Conservation (phyloP, 2,888 invertebrate species). For the Agriopis marginaria region DNA sequence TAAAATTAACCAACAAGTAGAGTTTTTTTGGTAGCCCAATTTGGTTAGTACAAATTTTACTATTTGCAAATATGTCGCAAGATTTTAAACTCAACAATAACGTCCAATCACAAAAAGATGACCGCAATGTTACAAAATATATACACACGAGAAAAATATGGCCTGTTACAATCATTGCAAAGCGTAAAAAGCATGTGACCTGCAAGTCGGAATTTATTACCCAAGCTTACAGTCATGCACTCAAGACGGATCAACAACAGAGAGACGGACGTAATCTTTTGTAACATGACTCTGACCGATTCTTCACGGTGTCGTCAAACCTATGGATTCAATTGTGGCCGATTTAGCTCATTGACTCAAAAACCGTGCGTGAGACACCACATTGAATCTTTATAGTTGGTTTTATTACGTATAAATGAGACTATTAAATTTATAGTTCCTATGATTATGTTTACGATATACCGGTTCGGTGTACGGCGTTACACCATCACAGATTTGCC, state of each 20-base stretch:
- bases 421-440: constrained; percentile 79
- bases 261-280: constrained; percentile 59
- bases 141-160: constrained; percentile 19
- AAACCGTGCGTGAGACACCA: constrained; percentile 73
- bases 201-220: constrained; percentile 44
- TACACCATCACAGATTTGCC: constrained; percentile 60
- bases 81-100: constrained; percentile 11
- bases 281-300: constrained; percentile 76
- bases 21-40: too few relatives aligned
- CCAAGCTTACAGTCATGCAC: constrained; percentile 48
- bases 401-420: constrained; percentile 83
- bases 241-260: constrained; percentile 51
- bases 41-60: not conserved
- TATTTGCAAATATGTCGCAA: constrained; percentile 9
- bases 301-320: constrained; percentile 74
- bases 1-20: too few relatives aligned
- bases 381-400: constrained; percentile 79
- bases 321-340: constrained; percentile 78
- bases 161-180: constrained; percentile 20
- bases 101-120: constrained; percentile 14
- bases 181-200: constrained; percentile 41
- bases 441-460: constrained; percentile 77
- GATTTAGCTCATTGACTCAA: constrained; percentile 77
- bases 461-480: constrained; percentile 61
- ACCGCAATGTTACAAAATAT: constrained; percentile 25